Conservation (phyloP, 2,113 vertebrate species). For the Eulemur rufifrons region DNA sequence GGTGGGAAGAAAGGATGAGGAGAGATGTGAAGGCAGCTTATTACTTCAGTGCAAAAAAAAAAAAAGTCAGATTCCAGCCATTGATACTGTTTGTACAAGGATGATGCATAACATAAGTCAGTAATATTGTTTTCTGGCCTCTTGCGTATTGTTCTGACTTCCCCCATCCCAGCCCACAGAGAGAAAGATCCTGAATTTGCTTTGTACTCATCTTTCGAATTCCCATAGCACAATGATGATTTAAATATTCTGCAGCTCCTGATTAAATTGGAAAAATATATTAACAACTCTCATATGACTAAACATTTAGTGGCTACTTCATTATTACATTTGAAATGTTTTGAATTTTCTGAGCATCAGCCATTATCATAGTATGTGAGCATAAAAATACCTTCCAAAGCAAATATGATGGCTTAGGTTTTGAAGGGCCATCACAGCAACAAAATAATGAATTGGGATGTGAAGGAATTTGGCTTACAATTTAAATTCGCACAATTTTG, state of each 20-base stretch:
- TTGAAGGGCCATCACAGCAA: neutral
- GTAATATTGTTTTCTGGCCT: neutral
- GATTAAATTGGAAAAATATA: neutral
- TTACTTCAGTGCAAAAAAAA: neutral
- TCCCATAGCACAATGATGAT: neutral
- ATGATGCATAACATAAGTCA: neutral
- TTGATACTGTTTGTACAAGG: neutral
- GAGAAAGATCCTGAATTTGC: neutral
- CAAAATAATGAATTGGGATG: neutral
- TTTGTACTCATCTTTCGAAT: neutral
- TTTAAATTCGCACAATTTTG: neutral
- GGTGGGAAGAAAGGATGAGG: neutral
- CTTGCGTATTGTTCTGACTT: neutral
- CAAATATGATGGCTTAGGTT: neutral
- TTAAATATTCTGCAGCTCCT: neutral
- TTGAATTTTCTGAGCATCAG: slow-evolving; percentile 6
- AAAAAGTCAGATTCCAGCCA: neutral
- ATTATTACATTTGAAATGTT: neutral
- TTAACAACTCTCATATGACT: neutral
- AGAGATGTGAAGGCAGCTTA: neutral
- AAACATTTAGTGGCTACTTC: neutral
- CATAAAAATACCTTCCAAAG: neutral
- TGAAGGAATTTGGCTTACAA: neutral
- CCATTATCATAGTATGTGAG: neutral
- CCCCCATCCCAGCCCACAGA: fast-evolving